Percentiles rank a stretch among this genome's conserved stretches.
Conservation (phyloP, 2,113 vertebrate species). For the Chelonoidis abingdonii region DNA sequence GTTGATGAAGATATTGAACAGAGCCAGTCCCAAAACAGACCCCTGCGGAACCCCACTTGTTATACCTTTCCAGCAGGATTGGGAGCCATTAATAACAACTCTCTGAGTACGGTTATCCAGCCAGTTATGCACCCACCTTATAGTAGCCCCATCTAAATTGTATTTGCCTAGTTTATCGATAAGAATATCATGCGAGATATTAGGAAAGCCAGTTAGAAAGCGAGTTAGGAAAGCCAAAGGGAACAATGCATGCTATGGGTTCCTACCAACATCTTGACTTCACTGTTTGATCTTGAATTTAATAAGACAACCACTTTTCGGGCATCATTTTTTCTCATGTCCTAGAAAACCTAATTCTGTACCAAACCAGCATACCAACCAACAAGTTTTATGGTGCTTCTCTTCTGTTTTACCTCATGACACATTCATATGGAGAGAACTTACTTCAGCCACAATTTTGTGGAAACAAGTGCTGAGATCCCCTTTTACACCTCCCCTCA, state of each 20-base stretch:
- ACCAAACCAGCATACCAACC: neutral
- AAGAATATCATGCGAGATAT: too few relatives aligned
- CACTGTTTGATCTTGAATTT: neutral
- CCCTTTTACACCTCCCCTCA: neutral
- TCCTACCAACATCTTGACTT: neutral
- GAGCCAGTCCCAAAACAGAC: too few relatives aligned
- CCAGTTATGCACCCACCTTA: too few relatives aligned
- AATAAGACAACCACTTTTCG: neutral
- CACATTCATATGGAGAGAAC: neutral
- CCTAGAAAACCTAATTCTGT: neutral
- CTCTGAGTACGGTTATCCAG: too few relatives aligned
- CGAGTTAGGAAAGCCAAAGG: neutral
- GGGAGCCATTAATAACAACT: too few relatives aligned
- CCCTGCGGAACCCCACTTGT: too few relatives aligned
- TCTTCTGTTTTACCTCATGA: neutral
- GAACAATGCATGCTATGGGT: neutral
- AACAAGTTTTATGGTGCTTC: neutral
- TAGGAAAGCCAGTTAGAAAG: too few relatives aligned
- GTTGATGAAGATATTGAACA: too few relatives aligned
- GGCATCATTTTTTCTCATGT: neutral
- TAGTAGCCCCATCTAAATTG: too few relatives aligned
- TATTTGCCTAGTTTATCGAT: too few relatives aligned
- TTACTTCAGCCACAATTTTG: neutral
- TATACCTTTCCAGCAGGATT: too few relatives aligned
- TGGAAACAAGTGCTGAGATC: neutral